Evolutionary conservation across 2,888 invertebrate genomes (phyloP).

Genomic region (Ennomos fuscantarius): DNA sequence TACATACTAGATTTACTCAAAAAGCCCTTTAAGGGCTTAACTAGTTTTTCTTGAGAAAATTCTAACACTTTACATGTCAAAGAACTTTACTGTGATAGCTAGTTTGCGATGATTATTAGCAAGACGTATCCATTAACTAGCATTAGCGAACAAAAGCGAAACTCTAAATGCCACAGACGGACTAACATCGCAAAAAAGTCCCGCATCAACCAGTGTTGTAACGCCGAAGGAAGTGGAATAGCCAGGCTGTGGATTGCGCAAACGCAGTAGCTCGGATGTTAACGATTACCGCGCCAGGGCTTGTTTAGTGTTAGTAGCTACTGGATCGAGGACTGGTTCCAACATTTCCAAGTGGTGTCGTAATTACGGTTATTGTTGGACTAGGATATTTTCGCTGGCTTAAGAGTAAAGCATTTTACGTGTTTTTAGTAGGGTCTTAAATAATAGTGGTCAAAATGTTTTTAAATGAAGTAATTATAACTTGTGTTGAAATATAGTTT

Average conservation of each 20-base stretch:
- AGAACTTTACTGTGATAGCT: too few species aligned
- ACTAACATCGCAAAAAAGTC: constrained; percentile 62
- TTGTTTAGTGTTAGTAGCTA: constrained; percentile 37
- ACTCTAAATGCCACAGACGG: constrained; percentile 30
- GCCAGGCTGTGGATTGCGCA: constrained; percentile 50
- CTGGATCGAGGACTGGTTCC: constrained; percentile 32
- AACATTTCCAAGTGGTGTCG: constrained; percentile 32
- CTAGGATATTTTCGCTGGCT: constrained; percentile 26
- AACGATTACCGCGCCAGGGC: constrained; percentile 60
- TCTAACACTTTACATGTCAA: too few species aligned
- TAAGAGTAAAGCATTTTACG: neutral
- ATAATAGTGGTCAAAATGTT: neutral
- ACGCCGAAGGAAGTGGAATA: constrained; percentile 60
- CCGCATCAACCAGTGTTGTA: constrained; percentile 57
- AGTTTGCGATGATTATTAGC: too few species aligned
- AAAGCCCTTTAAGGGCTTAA: too few species aligned
- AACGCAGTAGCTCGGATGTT: constrained; percentile 74
- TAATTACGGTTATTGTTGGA: constrained; percentile 37
- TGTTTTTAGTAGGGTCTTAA: neutral
- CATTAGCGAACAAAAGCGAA: too few species aligned
- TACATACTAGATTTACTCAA: too few species aligned
- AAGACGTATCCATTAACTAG: too few species aligned
- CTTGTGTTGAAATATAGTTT: too few species aligned
- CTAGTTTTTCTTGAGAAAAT: too few species aligned
- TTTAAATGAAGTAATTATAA: neutral